Base-by-base conservation (phyloP, 2,888 invertebrate species). In the Danaus chrysippus region DNA sequence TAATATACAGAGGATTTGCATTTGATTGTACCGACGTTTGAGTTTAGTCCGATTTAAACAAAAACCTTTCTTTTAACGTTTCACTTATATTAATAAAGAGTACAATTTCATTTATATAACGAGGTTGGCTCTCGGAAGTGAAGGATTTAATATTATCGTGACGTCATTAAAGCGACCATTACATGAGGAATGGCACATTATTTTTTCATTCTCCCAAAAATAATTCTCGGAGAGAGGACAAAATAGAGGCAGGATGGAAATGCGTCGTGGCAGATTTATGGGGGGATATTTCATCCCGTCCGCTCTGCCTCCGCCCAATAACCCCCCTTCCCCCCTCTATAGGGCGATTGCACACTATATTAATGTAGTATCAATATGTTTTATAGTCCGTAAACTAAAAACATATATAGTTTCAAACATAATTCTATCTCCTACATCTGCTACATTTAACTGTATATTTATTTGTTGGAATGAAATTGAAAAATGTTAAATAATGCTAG, bases 251-350 rank as follows among this genome's bases (percentile, higher is more conserved):
- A 68, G 59, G 49, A 60, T 69, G 71, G 74, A 73, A 77, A 70
- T 73, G 78, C 78, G 75, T 72, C 72, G 68, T 72, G 76, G 74
- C 82, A 84, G 84, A 87, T 87, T 87, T 87, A 87, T 83, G 78
- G 73, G 75, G 73, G 78, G 76, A 86, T 86, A 85, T 83, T 81
- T 87, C 86, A 87, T 87, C 78, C 75, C 74, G 73, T 78, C 75
- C 49, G 42, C 49, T 17, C 49, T 15, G 15, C 5, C 59, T 43
- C 42, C 54, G 54, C 71, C 68, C 64, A 66, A 66, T 15, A 9
- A 34, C 17, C 15, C 56, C 52, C 59, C 66, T 53, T 60, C 49
- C 54, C 59, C 62, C 54, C 57, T 58, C 59, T 63, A 61, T 34
- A 49, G 56, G 58, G 58, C 57, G 58, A 54, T 59, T 64, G 58